Evolutionary conservation across 2,113 vertebrate species (phyloP).

Genomic region (Psettodes erumei): DNA sequence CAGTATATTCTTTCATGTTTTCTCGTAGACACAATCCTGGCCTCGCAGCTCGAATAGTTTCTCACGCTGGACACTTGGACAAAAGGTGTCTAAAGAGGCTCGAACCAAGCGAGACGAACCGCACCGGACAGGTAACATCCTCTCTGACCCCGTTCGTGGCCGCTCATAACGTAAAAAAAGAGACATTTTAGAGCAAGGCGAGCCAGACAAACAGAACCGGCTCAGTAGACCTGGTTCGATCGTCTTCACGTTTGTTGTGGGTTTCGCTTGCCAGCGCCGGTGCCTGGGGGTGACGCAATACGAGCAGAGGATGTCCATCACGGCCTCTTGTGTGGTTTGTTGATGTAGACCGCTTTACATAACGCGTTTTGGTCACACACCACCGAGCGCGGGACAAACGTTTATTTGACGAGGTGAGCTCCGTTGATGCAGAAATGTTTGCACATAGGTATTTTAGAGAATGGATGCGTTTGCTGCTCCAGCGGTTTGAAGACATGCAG

Average conservation of each 20-base stretch:
- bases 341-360: slow-evolving; percentile 21
- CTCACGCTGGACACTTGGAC: background rate
- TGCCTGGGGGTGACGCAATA: slow-evolving; percentile 71
- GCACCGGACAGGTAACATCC: slow-evolving; percentile 3
- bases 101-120: background rate
- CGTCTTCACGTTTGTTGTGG: background rate
- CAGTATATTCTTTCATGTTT: background rate
- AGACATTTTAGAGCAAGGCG: background rate
- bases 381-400: background rate
- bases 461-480: slow-evolving; percentile 50
- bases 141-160: background rate
- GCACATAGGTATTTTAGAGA: slow-evolving; percentile 45
- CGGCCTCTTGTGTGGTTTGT: slow-evolving; percentile 15
- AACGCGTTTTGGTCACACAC: slow-evolving; percentile 25
- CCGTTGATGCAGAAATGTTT: slow-evolving; percentile 23
- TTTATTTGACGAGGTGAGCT: slow-evolving; percentile 8
- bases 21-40: background rate
- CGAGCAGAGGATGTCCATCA: slow-evolving; percentile 43
- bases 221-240: background rate
- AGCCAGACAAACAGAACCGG: background rate
- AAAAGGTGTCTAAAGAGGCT: background rate
- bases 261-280: background rate
- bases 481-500: slow-evolving; percentile 41
- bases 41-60: background rate
- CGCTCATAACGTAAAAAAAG: background rate